A percentile compares a stretch with the other conserved stretches of the same genome.
Evolutionary conservation across 2,888 invertebrate genomes (phyloP).

Genomic region (Leptothorax acervorum): DNA sequence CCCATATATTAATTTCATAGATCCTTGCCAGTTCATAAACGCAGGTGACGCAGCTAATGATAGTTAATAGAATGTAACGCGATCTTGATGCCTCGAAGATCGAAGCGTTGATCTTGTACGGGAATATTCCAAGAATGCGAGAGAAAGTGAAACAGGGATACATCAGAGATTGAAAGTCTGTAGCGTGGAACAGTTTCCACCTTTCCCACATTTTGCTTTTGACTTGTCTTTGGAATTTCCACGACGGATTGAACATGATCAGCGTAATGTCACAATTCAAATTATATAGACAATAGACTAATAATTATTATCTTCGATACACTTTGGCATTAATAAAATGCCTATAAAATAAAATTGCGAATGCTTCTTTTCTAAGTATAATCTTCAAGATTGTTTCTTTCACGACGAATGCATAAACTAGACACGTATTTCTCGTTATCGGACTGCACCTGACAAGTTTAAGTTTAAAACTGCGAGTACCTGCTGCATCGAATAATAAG

Average conservation of each 20-base stretch:
- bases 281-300: neutral
- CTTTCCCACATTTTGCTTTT: neutral
- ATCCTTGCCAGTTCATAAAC: neutral
- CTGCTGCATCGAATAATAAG: neutral
- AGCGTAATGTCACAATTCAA: neutral
- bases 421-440: neutral
- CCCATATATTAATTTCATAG: neutral
- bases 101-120: neutral
- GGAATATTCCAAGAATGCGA: neutral
- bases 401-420: neutral
- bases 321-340: neutral
- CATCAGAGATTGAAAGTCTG: conserved; percentile 4
- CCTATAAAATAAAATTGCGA: neutral
- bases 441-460: neutral
- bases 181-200: neutral
- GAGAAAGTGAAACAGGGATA: neutral
- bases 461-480: neutral
- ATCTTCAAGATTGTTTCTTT: neutral
- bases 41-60: neutral
- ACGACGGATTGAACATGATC: neutral
- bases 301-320: neutral
- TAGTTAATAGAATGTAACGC: neutral
- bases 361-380: too few species aligned
- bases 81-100: neutral
- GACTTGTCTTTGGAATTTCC: neutral